These are phyloP conservation scores for Siniperca chuatsi DNA, from an alignment of 2,113 vertebrate genomes.

Conservation along the genomic window DNA sequence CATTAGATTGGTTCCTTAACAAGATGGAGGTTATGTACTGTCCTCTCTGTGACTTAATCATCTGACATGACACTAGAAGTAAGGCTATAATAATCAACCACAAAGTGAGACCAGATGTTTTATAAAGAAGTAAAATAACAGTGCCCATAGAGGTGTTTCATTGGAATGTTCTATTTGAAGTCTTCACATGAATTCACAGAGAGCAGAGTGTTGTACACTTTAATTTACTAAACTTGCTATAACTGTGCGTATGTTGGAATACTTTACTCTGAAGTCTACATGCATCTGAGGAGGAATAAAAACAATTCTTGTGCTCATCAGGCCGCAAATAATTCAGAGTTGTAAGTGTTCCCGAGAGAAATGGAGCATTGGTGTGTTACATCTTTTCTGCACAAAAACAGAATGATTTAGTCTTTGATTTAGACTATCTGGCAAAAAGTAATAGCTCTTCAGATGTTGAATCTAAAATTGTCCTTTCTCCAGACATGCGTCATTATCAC, in stretches of 20 bases:
- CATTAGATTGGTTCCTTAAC: constrained; percentile 23
- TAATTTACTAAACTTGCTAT: constrained; percentile 37
- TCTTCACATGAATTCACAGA: not conserved
- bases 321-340: constrained; percentile 22
- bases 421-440: constrained; percentile 28
- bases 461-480: constrained; percentile 36
- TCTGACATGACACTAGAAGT: constrained; percentile 58
- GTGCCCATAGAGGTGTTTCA: constrained; percentile 39
- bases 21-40: constrained; percentile 10
- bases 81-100: constrained; percentile 77
- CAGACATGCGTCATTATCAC: constrained; percentile 32
- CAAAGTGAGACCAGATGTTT: constrained; percentile 82
- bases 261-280: constrained; percentile 15
- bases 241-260: constrained; percentile 34
- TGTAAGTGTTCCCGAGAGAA: constrained; percentile 39
- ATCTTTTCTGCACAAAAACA: constrained; percentile 30
- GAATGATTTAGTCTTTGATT: constrained; percentile 9
- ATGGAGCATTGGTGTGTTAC: constrained; percentile 14
- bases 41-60: constrained; percentile 46
- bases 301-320: constrained; percentile 29
- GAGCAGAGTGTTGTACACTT: not conserved
- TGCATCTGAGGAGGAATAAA: constrained; percentile 39
- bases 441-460: constrained; percentile 28
- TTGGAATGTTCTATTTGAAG: constrained; percentile 45
- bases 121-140: constrained; percentile 56